Percentiles rank a stretch among this genome's conserved stretches.
phyloP scores from a whole-genome alignment of 92 coral and sea anemone species.

The Anthopleura xanthogrammica region DNA sequence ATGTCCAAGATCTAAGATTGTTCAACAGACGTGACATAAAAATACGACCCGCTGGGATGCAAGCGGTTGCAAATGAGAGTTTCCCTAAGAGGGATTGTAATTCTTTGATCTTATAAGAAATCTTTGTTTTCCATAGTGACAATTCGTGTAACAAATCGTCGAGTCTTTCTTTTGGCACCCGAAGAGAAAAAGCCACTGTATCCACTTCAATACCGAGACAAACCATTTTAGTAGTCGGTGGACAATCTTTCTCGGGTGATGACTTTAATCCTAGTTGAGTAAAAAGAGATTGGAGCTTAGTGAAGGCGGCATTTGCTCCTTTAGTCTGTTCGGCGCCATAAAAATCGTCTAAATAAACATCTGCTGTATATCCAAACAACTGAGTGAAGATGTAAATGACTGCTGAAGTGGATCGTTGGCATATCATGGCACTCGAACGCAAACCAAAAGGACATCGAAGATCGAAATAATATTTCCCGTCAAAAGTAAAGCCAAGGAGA shows the following conservation, averaged over 20 bases:
- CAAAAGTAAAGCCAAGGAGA: not conserved
- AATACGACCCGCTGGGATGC: slow-evolving; percentile 17
- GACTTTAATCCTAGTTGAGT: no score
- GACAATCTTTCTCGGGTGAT: slow-evolving; percentile 15
- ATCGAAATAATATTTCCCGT: not conserved
- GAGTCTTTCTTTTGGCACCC: not conserved
- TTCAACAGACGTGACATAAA: slow-evolving; percentile 29
- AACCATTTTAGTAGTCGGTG: not conserved
- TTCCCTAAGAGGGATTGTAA: slow-evolving; percentile 30
- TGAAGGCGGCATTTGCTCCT: no score
- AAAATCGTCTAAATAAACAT: no score
- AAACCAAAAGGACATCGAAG: not conserved
- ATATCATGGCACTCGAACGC: not conserved
- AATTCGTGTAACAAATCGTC: not conserved
- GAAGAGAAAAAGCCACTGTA: not conserved
- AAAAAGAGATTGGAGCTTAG: no score
- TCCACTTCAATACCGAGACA: slow-evolving; percentile 10
- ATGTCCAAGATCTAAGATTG: slow-evolving; percentile 8
- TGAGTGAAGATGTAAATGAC: not conserved
- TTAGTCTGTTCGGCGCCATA: no score
- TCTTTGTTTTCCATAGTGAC: not conserved
- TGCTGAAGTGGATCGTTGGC: not conserved
- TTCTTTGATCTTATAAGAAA: not conserved
- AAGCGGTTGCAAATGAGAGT: slow-evolving; percentile 22
- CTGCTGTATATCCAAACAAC: no score